Conservation (phyloP, 2,888 invertebrate species). For the Harpalus rubripes region DNA sequence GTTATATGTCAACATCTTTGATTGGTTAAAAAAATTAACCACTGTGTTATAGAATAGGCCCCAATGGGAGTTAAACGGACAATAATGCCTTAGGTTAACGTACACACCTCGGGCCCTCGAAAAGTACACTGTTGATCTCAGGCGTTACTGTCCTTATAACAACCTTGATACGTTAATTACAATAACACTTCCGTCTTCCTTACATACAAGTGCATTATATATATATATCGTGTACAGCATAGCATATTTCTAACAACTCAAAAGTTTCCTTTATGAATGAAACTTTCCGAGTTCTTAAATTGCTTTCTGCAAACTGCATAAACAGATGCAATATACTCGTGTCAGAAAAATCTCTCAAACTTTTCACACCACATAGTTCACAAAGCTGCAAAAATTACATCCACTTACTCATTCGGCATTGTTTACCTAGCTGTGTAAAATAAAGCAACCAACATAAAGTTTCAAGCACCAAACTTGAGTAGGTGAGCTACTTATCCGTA, state of each 20-base stretch:
- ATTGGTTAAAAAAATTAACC: too few relatives aligned
- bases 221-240: too few relatives aligned
- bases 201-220: too few relatives aligned
- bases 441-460: slow-evolving; percentile 21
- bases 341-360: background rate
- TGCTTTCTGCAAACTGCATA: background rate
- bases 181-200: too few relatives aligned
- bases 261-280: background rate
- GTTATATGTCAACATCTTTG: too few relatives aligned
- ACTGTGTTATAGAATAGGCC: too few relatives aligned
- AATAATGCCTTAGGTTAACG: too few relatives aligned
- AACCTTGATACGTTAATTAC: too few relatives aligned
- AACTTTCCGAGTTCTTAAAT: background rate
- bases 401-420: slow-evolving; percentile 1
- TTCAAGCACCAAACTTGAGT: background rate
- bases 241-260: background rate
- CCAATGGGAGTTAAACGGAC: too few relatives aligned
- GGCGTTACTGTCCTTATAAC: too few relatives aligned
- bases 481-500: slow-evolving; percentile 4
- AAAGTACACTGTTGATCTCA: too few relatives aligned
- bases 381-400: slow-evolving; percentile 6
- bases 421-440: background rate
- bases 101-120: too few relatives aligned
- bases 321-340: background rate
- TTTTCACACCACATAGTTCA: background rate